A percentile compares a stretch with the other conserved stretches of the same genome.
Evolutionary conservation across 1,140 invertebrate species (phyloP).

Genomic region (Conus betulinus): DNA sequence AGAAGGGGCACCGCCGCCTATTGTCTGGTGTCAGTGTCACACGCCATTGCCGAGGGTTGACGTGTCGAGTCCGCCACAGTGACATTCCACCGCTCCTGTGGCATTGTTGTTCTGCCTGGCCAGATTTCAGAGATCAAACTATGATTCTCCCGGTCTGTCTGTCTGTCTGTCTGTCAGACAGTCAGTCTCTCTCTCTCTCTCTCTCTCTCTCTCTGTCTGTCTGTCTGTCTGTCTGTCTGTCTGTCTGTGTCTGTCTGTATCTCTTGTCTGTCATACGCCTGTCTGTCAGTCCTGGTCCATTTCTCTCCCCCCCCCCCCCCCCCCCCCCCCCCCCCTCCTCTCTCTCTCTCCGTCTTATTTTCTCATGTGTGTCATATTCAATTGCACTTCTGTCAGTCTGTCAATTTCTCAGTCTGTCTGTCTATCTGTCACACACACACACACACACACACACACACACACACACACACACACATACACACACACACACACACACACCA

Average conservation of each 20-base stretch:
- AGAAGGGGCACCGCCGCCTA: too few relatives aligned
- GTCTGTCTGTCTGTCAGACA: background rate
- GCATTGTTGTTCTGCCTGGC: background rate
- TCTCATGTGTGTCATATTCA: background rate
- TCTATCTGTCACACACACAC: background rate
- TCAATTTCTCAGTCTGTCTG: background rate
- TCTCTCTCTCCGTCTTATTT: background rate
- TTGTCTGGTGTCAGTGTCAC: too few relatives aligned
- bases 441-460: background rate
- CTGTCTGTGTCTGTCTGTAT: background rate
- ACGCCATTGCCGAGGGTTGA: too few relatives aligned
- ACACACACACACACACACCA: background rate
- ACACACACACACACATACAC: background rate
- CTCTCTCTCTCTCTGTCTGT: too few relatives aligned
- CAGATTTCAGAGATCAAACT: background rate
- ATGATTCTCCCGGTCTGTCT: background rate
- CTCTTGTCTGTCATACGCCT: background rate
- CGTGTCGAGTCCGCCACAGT: background rate
- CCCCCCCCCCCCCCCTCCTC: background rate
- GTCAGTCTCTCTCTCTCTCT: too few relatives aligned
- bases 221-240: background rate
- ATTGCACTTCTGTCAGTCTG: background rate
- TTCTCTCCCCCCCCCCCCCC: background rate
- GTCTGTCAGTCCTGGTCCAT: background rate
- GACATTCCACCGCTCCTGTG: background rate